phyloP scores from a whole-genome alignment of 2,888 invertebrate genomes.

The Rugalucina vietnamica region DNA sequence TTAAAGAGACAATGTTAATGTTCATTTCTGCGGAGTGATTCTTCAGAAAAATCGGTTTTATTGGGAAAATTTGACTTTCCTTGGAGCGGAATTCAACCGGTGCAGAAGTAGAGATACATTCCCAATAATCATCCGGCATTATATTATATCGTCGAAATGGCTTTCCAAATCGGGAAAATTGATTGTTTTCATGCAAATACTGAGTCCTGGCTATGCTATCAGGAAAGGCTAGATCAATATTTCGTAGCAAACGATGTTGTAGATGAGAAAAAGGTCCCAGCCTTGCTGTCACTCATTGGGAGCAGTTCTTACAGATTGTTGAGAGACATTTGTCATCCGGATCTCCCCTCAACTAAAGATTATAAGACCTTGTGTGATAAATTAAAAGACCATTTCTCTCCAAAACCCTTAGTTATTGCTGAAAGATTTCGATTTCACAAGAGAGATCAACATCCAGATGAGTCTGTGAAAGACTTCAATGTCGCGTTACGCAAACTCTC shows the following conservation, averaged over 20 bases:
- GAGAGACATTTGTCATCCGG: conserved; percentile 41
- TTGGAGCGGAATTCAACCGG: no score
- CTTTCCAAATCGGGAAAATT: background rate
- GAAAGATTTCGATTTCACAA: conserved; percentile 60
- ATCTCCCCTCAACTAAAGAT: conserved; percentile 43
- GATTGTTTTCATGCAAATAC: background rate
- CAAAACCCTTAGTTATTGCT: conserved; percentile 49
- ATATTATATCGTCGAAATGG: no score
- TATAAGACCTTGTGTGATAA: conserved; percentile 39
- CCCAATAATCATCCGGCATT: no score
- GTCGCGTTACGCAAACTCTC: conserved; percentile 45
- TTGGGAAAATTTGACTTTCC: no score
- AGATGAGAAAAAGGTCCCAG: conserved; percentile 44
- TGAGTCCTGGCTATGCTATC: conserved; percentile 42
- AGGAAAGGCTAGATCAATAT: conserved; percentile 48
- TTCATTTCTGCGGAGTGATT: no score
- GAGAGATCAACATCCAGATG: conserved; percentile 39
- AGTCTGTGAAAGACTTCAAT: conserved; percentile 36
- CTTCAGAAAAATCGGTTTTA: no score
- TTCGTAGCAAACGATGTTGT: conserved; percentile 38
- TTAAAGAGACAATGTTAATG: no score
- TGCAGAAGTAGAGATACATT: no score
- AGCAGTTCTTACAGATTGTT: conserved; percentile 32
- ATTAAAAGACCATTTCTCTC: conserved; percentile 43
- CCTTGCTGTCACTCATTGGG: conserved; percentile 50